Conservation (phyloP, 2,888 invertebrate genomes). For the Oxyscelio sp. region DNA sequence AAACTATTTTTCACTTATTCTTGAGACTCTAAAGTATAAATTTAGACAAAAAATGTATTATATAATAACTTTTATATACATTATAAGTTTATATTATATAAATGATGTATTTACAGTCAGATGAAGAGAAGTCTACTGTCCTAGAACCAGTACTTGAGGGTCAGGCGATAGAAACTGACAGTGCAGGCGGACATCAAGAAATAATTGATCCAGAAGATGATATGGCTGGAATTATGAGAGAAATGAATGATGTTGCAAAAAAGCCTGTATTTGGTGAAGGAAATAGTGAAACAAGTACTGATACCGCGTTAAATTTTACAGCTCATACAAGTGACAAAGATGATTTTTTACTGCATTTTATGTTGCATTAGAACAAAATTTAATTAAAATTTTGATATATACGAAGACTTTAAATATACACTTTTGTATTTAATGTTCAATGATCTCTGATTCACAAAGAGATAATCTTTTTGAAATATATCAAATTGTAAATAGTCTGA, state of each 20-base stretch:
- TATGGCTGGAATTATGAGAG: conserved; percentile 87
- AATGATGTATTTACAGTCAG: too few relatives aligned
- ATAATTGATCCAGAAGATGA: conserved; percentile 87
- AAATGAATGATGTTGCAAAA: conserved; percentile 86
- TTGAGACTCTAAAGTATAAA: too few relatives aligned
- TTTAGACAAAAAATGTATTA: too few relatives aligned
- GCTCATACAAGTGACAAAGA: conserved; percentile 87
- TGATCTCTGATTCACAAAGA: too few relatives aligned
- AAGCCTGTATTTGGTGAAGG: conserved; percentile 85
- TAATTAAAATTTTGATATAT: conserved; percentile 11
- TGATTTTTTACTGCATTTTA: conserved; percentile 80
- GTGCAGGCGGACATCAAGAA: conserved; percentile 83
- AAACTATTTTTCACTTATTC: too few relatives aligned
- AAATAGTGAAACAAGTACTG: conserved; percentile 87
- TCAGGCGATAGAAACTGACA: conserved; percentile 81
- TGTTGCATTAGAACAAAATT: too few relatives aligned
- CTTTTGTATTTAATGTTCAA: conserved; percentile 25
- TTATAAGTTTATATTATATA: too few relatives aligned
- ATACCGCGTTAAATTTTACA: conserved; percentile 87
- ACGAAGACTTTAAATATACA: conserved; percentile 38
- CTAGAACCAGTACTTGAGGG: too few relatives aligned
- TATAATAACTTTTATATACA: too few relatives aligned
- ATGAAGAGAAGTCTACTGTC: too few relatives aligned
- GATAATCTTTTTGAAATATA: too few relatives aligned
- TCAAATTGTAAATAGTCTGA: too few relatives aligned